These are phyloP conservation scores for Bhutanitis thaidina DNA, from an alignment of 2,888 invertebrate genomes.

Conservation along the genomic window DNA sequence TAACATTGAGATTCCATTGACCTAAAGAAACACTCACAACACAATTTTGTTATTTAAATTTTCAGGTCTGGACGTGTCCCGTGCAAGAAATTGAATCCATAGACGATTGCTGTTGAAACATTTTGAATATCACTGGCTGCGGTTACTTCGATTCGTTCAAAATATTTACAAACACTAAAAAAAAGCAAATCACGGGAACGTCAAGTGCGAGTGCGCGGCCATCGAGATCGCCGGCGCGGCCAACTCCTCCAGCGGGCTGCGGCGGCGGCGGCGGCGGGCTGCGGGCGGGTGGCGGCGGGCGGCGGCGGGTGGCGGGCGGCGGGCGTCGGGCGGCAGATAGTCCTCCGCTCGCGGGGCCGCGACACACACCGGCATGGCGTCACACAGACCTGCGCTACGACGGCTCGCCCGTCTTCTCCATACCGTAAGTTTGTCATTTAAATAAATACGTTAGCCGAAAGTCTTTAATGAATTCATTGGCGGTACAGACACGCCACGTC, in stretches of 20 bases:
- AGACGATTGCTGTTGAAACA: neutral
- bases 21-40: no score
- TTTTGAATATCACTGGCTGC: neutral
- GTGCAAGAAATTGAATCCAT: neutral
- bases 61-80: neutral
- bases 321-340: neutral
- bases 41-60: neutral
- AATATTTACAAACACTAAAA: neutral
- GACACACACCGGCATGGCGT: slow-evolving; percentile 7
- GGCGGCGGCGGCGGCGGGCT: no score
- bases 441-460: no score
- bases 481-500: no score
- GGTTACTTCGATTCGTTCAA: neutral
- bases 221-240: neutral
- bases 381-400: neutral
- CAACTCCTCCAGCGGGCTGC: neutral
- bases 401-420: slow-evolving; percentile 2
- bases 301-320: no score
- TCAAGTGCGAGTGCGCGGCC: neutral
- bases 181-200: neutral
- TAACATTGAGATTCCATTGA: no score
- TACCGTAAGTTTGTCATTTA: neutral
- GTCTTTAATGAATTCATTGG: no score
- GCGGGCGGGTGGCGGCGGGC: no score
- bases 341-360: neutral